Conservation (phyloP, 2,888 invertebrate genomes). For the Criorhina ranunculi region DNA sequence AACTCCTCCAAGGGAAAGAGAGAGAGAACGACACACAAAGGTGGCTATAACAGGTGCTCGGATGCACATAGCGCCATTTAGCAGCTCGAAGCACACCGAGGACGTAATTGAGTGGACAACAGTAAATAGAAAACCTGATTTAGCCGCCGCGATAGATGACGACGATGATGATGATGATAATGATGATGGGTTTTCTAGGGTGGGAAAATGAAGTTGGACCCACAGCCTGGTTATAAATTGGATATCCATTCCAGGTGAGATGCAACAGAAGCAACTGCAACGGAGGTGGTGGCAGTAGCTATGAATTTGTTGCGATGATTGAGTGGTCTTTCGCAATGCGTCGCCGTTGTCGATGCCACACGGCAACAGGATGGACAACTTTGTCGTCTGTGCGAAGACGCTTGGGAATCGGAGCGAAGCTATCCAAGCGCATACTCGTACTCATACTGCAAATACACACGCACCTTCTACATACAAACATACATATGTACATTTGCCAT, state of each 20-base stretch:
- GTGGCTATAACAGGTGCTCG: constrained; percentile 70
- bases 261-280: constrained; percentile 59
- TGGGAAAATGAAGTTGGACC: constrained; percentile 73
- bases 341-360: constrained; percentile 43
- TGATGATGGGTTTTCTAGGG: constrained; percentile 66
- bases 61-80: constrained; percentile 69
- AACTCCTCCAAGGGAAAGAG: neutral
- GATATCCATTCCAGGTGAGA: constrained; percentile 70
- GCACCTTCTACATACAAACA: constrained; percentile 13
- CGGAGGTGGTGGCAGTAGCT: constrained; percentile 37
- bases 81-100: constrained; percentile 65
- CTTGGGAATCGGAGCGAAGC: constrained; percentile 71
- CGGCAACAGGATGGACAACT: constrained; percentile 70
- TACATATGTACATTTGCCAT: constrained; percentile 54
- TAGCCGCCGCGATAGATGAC: constrained; percentile 65
- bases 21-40: constrained; percentile 46
- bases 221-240: constrained; percentile 71
- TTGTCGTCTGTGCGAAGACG: constrained; percentile 43
- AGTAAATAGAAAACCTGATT: constrained; percentile 76
- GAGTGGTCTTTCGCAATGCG: constrained; percentile 73
- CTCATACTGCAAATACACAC: constrained; percentile 7
- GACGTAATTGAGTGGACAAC: constrained; percentile 75
- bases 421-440: constrained; percentile 40
- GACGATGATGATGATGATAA: constrained; percentile 50
- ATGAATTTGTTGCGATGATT: constrained; percentile 63